Evolutionary conservation across 2,113 vertebrate genomes (phyloP).

Genomic region (Laticauda colubrina): DNA sequence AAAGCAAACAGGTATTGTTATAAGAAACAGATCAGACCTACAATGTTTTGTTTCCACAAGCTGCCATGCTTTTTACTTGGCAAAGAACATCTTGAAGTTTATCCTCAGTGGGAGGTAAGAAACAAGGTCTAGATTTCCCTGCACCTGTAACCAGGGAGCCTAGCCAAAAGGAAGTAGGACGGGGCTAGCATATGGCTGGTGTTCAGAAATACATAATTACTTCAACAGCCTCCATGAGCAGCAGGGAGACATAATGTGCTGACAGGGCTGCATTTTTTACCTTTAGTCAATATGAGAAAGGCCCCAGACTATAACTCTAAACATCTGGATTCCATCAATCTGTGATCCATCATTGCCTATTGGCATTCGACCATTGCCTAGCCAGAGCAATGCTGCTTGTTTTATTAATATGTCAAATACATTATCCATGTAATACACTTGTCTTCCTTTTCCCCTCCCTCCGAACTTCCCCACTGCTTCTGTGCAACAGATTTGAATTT

Average conservation of each 20-base stretch:
- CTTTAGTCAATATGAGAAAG: conserved; percentile 80
- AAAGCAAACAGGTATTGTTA: neutral
- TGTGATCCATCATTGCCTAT: conserved; percentile 85
- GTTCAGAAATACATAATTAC: conserved; percentile 61
- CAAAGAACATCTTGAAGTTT: neutral
- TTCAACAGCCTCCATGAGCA: conserved; percentile 10
- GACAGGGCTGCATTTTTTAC: conserved; percentile 81
- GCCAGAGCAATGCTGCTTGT: conserved; percentile 78
- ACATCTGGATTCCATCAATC: conserved; percentile 87
- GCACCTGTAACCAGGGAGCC: neutral
- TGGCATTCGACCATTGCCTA: conserved; percentile 73
- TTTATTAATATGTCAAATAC: conserved; percentile 89
- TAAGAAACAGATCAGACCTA: neutral
- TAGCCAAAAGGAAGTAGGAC: conserved; percentile 23
- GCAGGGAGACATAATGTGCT: conserved; percentile 72
- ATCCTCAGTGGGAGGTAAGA: rapidly evolving
- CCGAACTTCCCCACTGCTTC: conserved; percentile 72
- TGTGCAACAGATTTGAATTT: conserved; percentile 76
- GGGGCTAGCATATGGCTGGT: neutral
- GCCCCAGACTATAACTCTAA: conserved; percentile 81
- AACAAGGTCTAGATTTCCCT: neutral
- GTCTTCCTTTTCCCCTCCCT: conserved; percentile 64
- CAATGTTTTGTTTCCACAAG: neutral
- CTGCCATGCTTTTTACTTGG: conserved; percentile 13
- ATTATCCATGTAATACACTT: conserved; percentile 87